These are phyloP conservation scores for Archilochus colubris DNA, from an alignment of 2,113 vertebrate species.

Conservation along the genomic window DNA sequence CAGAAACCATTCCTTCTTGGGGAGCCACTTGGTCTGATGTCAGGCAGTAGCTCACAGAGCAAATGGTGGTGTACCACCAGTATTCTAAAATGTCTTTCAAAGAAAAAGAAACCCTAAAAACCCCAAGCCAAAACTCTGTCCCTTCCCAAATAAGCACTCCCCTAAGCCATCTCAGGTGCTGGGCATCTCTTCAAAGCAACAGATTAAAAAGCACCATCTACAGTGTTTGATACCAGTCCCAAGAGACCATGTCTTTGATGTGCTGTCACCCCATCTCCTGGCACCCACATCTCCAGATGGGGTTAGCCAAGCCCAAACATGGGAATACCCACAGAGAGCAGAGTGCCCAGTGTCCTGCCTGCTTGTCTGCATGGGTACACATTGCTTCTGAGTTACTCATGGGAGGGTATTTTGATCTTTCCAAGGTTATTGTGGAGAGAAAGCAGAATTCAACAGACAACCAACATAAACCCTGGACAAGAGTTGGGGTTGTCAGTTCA, in stretches of 20 bases:
- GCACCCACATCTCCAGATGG: fast-evolving
- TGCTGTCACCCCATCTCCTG: neutral
- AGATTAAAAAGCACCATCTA: neutral
- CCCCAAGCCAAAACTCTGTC: neutral
- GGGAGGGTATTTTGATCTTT: neutral
- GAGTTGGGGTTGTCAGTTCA: neutral
- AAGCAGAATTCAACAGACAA: neutral
- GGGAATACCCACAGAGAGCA: neutral
- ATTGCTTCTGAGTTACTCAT: neutral
- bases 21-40: neutral
- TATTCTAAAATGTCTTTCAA: neutral
- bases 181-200: neutral
- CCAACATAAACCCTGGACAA: neutral
- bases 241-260: neutral
- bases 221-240: neutral
- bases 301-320: fast-evolving
- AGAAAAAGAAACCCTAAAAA: neutral
- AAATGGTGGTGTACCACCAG: neutral
- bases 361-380: neutral
- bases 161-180: neutral
- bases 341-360: neutral
- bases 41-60: neutral
- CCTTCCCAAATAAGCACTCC: neutral
- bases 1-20: fast-evolving
- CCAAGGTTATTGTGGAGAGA: neutral